phyloP scores from a whole-genome alignment of 2,888 invertebrate species.

The Tenthredo notha region DNA sequence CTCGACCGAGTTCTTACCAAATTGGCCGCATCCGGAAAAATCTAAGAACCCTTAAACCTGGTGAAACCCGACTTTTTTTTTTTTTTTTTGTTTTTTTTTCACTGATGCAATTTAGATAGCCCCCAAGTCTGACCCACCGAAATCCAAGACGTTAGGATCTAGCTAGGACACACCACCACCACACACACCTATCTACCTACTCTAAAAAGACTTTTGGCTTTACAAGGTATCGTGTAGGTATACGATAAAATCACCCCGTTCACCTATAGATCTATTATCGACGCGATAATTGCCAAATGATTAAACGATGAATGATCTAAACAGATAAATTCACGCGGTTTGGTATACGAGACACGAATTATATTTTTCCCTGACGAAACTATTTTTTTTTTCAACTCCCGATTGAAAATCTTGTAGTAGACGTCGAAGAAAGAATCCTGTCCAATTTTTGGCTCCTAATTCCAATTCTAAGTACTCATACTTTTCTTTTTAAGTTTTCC shows the following conservation, averaged over 20 bases:
- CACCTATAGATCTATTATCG: not conserved
- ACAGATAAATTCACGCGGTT: not conserved
- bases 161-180: not conserved
- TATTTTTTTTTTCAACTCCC: not conserved
- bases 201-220: conserved; percentile 25
- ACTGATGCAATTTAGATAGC: conserved; percentile 51
- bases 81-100: conserved; percentile 24
- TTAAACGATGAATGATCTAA: conserved; percentile 31
- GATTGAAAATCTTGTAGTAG: too few species aligned
- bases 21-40: conserved; percentile 24
- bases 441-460: too few species aligned
- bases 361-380: not conserved
- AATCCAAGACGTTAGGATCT: conserved; percentile 21
- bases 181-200: not conserved
- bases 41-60: conserved; percentile 41
- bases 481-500: too few species aligned
- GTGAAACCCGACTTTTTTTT: conserved; percentile 41
- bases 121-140: conserved; percentile 6
- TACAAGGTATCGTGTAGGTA: not conserved
- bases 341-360: not conserved
- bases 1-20: conserved; percentile 14
- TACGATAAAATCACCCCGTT: not conserved
- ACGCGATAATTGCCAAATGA: conserved; percentile 32
- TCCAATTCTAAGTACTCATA: too few species aligned
- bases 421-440: too few species aligned